Conservation (phyloP, 2,113 vertebrate genomes). For the Vidua chalybeata region DNA sequence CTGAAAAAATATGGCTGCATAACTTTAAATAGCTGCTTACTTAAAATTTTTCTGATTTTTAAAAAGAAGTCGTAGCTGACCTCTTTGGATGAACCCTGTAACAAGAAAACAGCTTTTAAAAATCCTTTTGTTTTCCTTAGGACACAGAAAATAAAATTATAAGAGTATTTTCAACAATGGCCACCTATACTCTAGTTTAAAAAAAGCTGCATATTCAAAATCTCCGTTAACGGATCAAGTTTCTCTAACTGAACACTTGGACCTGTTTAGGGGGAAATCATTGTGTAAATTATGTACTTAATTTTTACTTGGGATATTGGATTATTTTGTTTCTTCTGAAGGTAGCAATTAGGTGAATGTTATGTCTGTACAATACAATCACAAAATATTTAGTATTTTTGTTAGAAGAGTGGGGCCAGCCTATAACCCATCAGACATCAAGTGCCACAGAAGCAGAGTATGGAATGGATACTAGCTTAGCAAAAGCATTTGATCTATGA, state of each 20-base stretch:
- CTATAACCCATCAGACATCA: not conserved
- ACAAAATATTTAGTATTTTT: not conserved
- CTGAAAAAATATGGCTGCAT: constrained; percentile 3
- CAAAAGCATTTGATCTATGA: rapidly evolving
- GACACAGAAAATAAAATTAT: not conserved
- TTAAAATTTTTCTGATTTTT: constrained; percentile 3
- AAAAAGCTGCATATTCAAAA: not conserved
- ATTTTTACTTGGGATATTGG: not conserved
- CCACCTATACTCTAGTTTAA: not conserved
- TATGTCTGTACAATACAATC: not conserved
- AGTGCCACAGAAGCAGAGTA: rapidly evolving
- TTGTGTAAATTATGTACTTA: not conserved
- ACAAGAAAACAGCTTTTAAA: constrained; percentile 23
- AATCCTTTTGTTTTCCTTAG: not conserved
- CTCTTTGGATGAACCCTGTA: not conserved
- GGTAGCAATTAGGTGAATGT: not conserved
- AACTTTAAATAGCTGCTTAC: not conserved
- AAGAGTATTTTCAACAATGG: not conserved
- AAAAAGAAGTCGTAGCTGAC: constrained; percentile 17
- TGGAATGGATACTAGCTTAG: rapidly evolving
- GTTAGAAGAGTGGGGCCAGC: not conserved
- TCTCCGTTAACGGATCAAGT: not conserved
- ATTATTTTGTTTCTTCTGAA: not conserved
- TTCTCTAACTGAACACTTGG: not conserved
- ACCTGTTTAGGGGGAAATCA: not conserved